Evolutionary conservation across 2,113 vertebrate species (phyloP).

Genomic region (Uropsilus gracilis): DNA sequence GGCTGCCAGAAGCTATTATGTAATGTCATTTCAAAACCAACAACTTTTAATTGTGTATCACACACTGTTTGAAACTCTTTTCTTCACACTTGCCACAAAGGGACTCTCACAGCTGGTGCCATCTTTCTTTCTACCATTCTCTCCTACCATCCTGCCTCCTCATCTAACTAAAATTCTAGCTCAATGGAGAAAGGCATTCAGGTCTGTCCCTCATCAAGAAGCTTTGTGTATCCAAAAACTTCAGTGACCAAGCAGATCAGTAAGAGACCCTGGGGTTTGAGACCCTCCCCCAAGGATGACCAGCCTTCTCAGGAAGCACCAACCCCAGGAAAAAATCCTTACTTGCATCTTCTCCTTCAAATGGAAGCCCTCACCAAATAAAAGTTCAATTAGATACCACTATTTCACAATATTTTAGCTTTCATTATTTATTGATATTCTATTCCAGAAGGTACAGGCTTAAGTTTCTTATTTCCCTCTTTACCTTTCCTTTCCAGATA

Average conservation of each 20-base stretch:
- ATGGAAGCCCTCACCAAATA: not conserved
- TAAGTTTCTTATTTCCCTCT: not conserved
- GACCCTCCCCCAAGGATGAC: not conserved
- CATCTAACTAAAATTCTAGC: not conserved
- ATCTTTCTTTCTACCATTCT: not conserved
- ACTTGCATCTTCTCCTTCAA: not conserved
- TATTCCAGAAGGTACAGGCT: not conserved
- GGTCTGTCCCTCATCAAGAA: not conserved
- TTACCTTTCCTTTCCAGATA: not conserved
- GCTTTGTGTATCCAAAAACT: not conserved
- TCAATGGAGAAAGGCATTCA: not conserved
- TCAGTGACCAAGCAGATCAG: not conserved
- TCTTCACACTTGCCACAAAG: not conserved
- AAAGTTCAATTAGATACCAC: not conserved
- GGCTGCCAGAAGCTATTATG: not conserved
- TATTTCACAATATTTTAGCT: not conserved
- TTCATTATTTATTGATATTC: not conserved
- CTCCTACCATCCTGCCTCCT: not conserved
- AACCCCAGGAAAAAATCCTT: not conserved
- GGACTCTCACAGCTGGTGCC: not conserved
- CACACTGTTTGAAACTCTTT: not conserved
- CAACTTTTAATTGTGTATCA: not conserved
- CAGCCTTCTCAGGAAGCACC: not conserved
- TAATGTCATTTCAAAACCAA: not conserved
- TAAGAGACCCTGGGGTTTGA: not conserved